Evolutionary conservation across 2,113 vertebrate species (phyloP), one percentile per base, ranked within the genome.

Genomic region (Phrynosoma blainvillii): DNA sequence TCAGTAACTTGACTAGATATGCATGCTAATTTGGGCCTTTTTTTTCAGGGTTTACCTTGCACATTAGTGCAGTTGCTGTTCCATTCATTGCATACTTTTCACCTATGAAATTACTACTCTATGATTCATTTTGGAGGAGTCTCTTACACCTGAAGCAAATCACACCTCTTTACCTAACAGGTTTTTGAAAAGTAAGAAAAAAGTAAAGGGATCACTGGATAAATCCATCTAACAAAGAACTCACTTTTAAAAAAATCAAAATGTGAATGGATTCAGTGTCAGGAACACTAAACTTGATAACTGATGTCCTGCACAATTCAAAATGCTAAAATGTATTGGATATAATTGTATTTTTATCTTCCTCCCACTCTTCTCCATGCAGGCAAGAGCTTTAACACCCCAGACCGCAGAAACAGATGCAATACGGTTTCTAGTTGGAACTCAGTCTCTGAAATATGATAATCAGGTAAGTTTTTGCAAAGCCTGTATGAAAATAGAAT

Each of bases 381-480:
- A 99, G 99, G 98, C 98, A 32, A 97, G 99, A 78, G 98, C 99
- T 52, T 97, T 99, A 36, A 98, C 98, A n/a, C 97, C 99, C 83
- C 99, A 99, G 94, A 98, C 98, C 56, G 99, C 98, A 83, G 99
- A 99, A 94, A 99, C 98, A 0, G 99, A 99, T 95, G 98, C 99
- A 90, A 98, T 99, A 91, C 97, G 99, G 80, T 99, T 99, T 95
- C 96, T 99, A 77, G 98, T 99, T 93, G 99, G 99, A 90, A 99
- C 99, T 1, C 99, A 99, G 94, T 99, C 99, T 76, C 97, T 99
- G 32, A 99, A 98, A 94, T 99, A 98, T 95, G 99, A 99, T 94
- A 99, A 99, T 95, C 99, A 99, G 98, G 99, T 99, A 95, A 96
- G 84, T 93, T 80, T 93, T 93, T 93, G 89, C 88, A 90, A 94